These are phyloP conservation scores for Andricus grossulariae DNA, from an alignment of 1,140 invertebrate species.

Conservation along the genomic window DNA sequence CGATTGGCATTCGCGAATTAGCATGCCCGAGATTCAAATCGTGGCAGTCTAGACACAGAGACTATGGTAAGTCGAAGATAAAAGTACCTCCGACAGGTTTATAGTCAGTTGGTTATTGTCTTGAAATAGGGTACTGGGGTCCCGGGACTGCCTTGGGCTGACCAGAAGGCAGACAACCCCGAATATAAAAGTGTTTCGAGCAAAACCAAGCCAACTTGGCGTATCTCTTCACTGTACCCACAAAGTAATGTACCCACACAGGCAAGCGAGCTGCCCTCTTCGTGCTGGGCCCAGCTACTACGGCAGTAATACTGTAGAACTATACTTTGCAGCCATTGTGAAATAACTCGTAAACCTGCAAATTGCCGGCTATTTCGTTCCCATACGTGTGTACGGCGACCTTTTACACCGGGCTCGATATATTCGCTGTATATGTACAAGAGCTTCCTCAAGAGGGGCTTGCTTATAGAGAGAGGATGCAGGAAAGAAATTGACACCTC, in stretches of 20 bases:
- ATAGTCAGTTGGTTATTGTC: conserved; percentile 60
- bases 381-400: conserved; percentile 56
- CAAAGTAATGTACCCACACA: conserved; percentile 52
- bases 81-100: conserved; percentile 57
- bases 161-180: conserved; percentile 25
- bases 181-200: conserved; percentile 42
- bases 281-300: conserved; percentile 39
- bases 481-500: background rate
- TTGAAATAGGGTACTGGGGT: conserved; percentile 52
- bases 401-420: conserved; percentile 38
- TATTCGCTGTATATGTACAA: conserved; percentile 36
- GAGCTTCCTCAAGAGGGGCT: conserved; percentile 26
- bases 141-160: conserved; percentile 28
- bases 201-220: conserved; percentile 37
- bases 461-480: background rate
- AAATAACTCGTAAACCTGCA: conserved; percentile 77
- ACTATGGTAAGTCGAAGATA: conserved; percentile 39
- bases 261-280: conserved; percentile 32
- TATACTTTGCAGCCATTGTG: conserved; percentile 77
- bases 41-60: conserved; percentile 36
- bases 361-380: conserved; percentile 74
- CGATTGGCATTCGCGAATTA: conserved; percentile 17
- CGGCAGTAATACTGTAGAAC: conserved; percentile 67
- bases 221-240: conserved; percentile 47
- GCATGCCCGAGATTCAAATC: conserved; percentile 10